Base-by-base conservation (phyloP, 2,797 vertebrate genomes). In the Lepilemur septentrionalis region DNA sequence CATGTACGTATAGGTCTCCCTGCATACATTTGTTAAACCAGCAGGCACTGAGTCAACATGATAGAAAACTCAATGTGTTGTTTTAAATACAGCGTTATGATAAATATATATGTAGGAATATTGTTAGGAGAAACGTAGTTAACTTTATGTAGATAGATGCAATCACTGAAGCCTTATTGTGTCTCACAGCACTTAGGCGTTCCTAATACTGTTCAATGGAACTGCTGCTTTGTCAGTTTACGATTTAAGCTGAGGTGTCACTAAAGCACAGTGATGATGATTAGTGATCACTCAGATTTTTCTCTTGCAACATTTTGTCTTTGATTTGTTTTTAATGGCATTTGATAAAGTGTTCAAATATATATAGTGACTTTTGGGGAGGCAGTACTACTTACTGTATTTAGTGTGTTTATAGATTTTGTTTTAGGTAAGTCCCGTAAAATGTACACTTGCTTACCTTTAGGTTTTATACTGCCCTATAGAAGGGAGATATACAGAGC, bases 51-150 rank as follows among this genome's bases (percentile, higher is more conserved):
- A 17, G 22, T 82, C 91, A 96, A 92, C 50, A 80, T 85, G 84
- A 85, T 72, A 69, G 63, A 92, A 89, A 91, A 52, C 32, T 79
- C 84, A 85, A 0, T 90, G 41, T 78, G 7, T 50, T 81, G 4
- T 76, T 82, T 87, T 90, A 94, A 86, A 67, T 78, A 55, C 46
- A 61, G 6, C 69, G 18, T 28, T 90, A 59, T 95, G 63, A 89
- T 76, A 76, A 89, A 89, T 94, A 35, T 46, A 32, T 69, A 81
- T 75, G 13, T 85, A 25, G 79, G 32, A 50, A 90, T 67, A 4
- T 12, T 79, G 5, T 85, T 90, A 73, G 23, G 88, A 89, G 61
- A 46, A 82, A 50, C n/a, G n/a, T 8, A 46, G 17, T 69, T 78
- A 55, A 75, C 23, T 73, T 63, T 78, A 9, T 92, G 20, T 38